phyloP scores from a whole-genome alignment of 2,888 invertebrate genomes.

The Apotomis betuletana region DNA sequence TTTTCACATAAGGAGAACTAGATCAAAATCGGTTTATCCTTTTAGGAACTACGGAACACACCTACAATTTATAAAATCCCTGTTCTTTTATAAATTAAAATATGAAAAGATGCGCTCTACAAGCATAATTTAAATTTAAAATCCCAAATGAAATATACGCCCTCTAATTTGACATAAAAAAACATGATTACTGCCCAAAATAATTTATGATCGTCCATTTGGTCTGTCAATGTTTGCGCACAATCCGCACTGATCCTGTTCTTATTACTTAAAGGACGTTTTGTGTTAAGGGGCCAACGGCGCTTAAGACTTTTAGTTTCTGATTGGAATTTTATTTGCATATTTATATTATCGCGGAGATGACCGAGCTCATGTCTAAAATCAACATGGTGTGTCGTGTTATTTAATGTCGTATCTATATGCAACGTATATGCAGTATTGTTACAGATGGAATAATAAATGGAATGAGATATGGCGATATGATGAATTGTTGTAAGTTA shows the following conservation, averaged over 20 bases:
- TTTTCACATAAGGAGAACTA: too few species aligned
- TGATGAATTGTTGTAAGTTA: too few species aligned
- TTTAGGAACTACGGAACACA: too few species aligned
- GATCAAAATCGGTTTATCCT: too few species aligned
- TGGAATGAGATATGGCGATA: background rate
- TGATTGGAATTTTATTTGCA: slow-evolving; percentile 62
- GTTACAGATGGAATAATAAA: slow-evolving; percentile 2
- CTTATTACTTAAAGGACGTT: background rate
- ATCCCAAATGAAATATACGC: slow-evolving; percentile 34
- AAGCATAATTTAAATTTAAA: slow-evolving; percentile 9
- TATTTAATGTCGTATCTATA: slow-evolving; percentile 14
- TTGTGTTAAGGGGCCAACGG: background rate
- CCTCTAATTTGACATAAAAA: slow-evolving; percentile 27
- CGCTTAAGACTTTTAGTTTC: slow-evolving; percentile 50
- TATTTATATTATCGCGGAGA: slow-evolving; percentile 72
- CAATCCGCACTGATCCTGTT: slow-evolving; percentile 73
- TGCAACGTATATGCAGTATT: background rate
- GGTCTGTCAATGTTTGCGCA: slow-evolving; percentile 65
- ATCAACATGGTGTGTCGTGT: slow-evolving; percentile 54
- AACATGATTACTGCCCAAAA: slow-evolving; percentile 33
- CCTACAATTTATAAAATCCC: background rate
- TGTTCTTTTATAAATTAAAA: too few species aligned
- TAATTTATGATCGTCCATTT: slow-evolving; percentile 49
- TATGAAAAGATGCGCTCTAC: background rate
- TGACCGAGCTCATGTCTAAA: slow-evolving; percentile 60